Evolutionary conservation across 2,888 invertebrate species (phyloP), one percentile per base, ranked within the genome.

Genomic region (Cerceris ruficornis): DNA sequence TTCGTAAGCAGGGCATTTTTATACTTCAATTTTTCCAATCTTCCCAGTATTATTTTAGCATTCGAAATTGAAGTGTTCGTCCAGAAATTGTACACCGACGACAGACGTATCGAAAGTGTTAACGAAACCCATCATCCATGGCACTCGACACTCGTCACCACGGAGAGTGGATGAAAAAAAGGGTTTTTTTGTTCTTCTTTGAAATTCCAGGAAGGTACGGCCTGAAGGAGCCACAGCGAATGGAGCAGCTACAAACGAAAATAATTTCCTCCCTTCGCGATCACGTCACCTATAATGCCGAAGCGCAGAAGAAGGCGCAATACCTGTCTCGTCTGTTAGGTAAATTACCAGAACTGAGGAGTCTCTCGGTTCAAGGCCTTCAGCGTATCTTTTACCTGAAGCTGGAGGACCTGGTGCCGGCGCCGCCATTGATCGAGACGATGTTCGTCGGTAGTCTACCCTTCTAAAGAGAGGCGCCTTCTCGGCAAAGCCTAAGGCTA

Each of bases 241-340:
- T 99, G 85, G 99, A 99, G 92, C 97, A 97, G 88, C 94, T 99
- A 15, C 98, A 99, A 92, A 98, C 98, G 96, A 98, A 98, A 93
- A 97, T 99, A 89, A 98, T 99, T 88, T 97, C 97, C 79, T 98
- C 98, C 76, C 94, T 99, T 75, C 96, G 98, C 58, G 99, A 99
- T 90, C 99, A 99, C 93, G 98, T 98, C 91, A 98, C 98, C 17
- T 97, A 97, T 93, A 97, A 97, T 92, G 95, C 96, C 41, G 97
- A 97, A 89, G 97, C 97, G 42, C 97, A 97, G 91, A 95, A 96
- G 88, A 98, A 98, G 90, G 96, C 97, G 28, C 98, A 98, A 90
- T 98, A 98, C 93, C 98, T 98, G 94, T 98, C 98, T 88, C 95
- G 97, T 75, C 95, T 98, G 77, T 94, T 98, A 81, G 97, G 98